These are phyloP conservation scores for Lepidothrix coronata DNA, from an alignment of 2,113 vertebrate genomes.

Conservation along the genomic window DNA sequence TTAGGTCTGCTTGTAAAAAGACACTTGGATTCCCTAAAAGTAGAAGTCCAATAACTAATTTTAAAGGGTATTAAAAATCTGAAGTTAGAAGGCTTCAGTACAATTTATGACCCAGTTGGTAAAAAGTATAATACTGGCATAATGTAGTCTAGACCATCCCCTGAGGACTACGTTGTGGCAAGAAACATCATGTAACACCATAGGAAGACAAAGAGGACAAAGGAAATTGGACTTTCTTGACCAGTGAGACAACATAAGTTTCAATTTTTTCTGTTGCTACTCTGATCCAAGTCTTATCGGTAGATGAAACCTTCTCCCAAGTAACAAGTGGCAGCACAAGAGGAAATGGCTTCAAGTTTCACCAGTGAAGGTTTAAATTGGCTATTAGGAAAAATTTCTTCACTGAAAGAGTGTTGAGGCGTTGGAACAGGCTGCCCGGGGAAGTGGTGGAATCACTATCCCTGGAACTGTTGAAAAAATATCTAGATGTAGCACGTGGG, in stretches of 20 bases:
- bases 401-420: not conserved
- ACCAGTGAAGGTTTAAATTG: not conserved
- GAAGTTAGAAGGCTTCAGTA: not conserved
- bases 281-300: not conserved
- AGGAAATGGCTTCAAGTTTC: not conserved
- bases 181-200: not conserved
- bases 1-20: not conserved
- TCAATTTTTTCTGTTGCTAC: not conserved
- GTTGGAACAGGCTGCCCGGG: not conserved
- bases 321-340: not conserved
- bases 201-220: not conserved
- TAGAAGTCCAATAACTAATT: not conserved
- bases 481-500: not conserved
- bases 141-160: not conserved
- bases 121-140: not conserved
- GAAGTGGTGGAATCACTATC: not conserved
- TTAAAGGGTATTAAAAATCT: conserved; percentile 1
- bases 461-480: not conserved
- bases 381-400: not conserved
- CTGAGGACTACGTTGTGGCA: not conserved
- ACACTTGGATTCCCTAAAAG: not conserved
- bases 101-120: not conserved
- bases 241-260: not conserved
- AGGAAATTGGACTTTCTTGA: not conserved
- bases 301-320: not conserved